These are phyloP conservation scores for Meteorus cinctellus DNA, from an alignment of 2,888 invertebrate genomes.

Conservation along the genomic window DNA sequence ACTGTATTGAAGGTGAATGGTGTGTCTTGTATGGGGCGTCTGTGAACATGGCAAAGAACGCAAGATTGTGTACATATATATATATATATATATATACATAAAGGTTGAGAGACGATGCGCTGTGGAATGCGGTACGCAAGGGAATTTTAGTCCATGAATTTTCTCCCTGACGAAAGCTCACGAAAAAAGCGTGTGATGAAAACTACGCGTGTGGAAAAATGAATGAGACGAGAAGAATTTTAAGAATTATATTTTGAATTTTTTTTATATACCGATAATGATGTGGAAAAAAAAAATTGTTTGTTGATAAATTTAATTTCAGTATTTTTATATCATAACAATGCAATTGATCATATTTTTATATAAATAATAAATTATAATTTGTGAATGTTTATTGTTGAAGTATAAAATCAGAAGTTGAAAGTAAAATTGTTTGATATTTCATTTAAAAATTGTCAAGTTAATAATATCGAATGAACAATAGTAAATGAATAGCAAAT, in stretches of 20 bases:
- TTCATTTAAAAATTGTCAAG: too few species aligned
- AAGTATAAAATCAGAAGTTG: too few species aligned
- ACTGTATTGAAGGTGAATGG: constrained; percentile 3
- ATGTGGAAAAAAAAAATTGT: too few species aligned
- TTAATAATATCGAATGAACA: neutral
- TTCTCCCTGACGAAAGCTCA: neutral
- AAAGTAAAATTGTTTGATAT: too few species aligned
- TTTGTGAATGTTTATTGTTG: too few species aligned
- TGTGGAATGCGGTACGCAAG: constrained; percentile 40
- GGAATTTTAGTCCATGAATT: constrained; percentile 37
- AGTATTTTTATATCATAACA: too few species aligned
- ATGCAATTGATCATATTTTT: too few species aligned
- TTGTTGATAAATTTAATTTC: too few species aligned
- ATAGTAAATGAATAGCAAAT: neutral
- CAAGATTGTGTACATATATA: neutral
- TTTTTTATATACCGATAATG: too few species aligned
- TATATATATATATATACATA: neutral
- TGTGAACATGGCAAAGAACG: neutral
- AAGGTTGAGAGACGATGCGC: neutral
- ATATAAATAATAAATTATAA: too few species aligned
- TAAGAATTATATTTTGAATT: neutral
- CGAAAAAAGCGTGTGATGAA: constrained; percentile 25
- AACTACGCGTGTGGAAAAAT: constrained; percentile 31
- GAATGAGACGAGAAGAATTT: constrained; percentile 16
- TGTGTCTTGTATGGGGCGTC: constrained; percentile 3